Conservation (phyloP, 2,113 vertebrate genomes). For the Chiloscyllium plagiosum region DNA sequence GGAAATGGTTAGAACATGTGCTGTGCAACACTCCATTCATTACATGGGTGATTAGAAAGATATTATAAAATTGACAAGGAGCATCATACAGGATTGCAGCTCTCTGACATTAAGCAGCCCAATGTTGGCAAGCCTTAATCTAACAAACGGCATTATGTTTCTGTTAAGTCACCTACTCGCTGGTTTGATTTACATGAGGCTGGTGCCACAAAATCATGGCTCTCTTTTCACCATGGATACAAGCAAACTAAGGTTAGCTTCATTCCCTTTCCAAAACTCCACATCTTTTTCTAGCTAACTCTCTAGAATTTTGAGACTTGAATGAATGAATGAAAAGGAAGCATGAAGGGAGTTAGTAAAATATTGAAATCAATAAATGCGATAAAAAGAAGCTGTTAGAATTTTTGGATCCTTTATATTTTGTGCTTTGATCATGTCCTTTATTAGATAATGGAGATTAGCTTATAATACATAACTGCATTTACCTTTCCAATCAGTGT, state of each 20-base stretch:
- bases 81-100: neutral
- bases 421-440: neutral
- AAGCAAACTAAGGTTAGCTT: neutral
- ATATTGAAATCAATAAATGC: neutral
- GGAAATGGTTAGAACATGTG: neutral
- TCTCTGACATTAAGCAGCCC: neutral
- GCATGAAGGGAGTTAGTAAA: neutral
- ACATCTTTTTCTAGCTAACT: neutral
- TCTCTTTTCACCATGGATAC: neutral
- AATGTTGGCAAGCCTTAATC: neutral
- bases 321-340: neutral
- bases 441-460: neutral
- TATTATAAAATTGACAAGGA: too few relatives aligned
- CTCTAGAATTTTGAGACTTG: too few relatives aligned
- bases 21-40: neutral
- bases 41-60: neutral
- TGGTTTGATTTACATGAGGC: neutral
- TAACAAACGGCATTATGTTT: too few relatives aligned
- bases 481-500: neutral
- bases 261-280: neutral
- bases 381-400: neutral
- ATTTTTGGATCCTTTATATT: neutral
- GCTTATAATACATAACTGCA: neutral
- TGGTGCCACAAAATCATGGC: neutral
- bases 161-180: neutral